Percentiles rank a stretch among this genome's conserved stretches.
phyloP scores from a whole-genome alignment of 2,113 vertebrate genomes.

The Aleadryas rufinucha region DNA sequence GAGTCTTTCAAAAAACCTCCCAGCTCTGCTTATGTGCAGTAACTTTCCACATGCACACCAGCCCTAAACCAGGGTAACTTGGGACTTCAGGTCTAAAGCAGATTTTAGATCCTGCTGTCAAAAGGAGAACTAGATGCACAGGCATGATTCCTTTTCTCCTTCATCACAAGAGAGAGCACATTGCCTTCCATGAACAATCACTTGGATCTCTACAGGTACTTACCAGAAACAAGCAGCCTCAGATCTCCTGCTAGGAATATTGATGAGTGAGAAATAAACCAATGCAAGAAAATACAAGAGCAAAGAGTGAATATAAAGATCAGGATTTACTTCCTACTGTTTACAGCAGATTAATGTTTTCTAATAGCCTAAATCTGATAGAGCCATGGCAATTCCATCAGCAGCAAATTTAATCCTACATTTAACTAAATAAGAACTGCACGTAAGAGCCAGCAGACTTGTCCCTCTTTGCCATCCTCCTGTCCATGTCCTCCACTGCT shows the following conservation, averaged over 20 bases:
- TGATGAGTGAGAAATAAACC: not conserved
- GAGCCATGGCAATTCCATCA: not conserved
- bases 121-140: not conserved
- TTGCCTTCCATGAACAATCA: not conserved
- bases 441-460: not conserved
- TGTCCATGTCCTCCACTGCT: not conserved
- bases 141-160: not conserved
- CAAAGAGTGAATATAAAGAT: not conserved
- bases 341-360: not conserved
- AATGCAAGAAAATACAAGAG: not conserved
- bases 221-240: not conserved
- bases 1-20: not conserved
- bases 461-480: not conserved
- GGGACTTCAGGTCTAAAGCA: not conserved
- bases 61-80: not conserved
- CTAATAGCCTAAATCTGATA: not conserved
- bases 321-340: not conserved
- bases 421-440: not conserved
- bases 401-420: not conserved
- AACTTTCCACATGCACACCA: not conserved
- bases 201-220: not conserved
- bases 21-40: not conserved
- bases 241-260: not conserved
- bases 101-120: not conserved
- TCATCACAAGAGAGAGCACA: not conserved